phyloP scores from a whole-genome alignment of 1,140 invertebrate genomes.

The Aporrectodea caliginosa region DNA sequence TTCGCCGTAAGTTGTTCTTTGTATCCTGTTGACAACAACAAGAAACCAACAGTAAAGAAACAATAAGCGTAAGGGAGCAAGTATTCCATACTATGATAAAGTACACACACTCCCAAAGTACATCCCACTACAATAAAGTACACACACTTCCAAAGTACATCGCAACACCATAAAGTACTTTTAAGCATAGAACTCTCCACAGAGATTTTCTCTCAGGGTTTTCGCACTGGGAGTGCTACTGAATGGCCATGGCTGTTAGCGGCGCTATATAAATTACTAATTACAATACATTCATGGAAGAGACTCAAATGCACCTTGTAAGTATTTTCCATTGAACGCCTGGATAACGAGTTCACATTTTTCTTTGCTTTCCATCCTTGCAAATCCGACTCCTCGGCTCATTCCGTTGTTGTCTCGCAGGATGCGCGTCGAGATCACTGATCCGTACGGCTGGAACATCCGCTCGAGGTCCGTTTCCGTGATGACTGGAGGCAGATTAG shows the following conservation, averaged over 20 bases:
- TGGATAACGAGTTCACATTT: slow-evolving; percentile 96
- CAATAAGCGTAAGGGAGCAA: background rate
- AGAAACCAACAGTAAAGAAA: background rate
- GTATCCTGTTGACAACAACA: slow-evolving; percentile 60
- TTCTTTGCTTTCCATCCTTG: slow-evolving; percentile 92
- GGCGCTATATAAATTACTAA: no score
- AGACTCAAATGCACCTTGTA: slow-evolving; percentile 62
- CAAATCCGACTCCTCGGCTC: slow-evolving; percentile 85
- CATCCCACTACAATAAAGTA: no score
- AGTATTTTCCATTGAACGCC: slow-evolving; percentile 82
- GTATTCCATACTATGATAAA: background rate
- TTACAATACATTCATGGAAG: no score
- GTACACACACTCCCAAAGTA: background rate
- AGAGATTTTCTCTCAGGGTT: background rate
- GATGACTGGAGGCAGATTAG: slow-evolving; percentile 88
- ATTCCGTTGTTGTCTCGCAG: slow-evolving; percentile 84
- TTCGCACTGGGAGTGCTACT: no score
- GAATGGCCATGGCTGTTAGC: no score
- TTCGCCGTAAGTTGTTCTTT: slow-evolving; percentile 92
- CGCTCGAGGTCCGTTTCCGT: slow-evolving; percentile 90
- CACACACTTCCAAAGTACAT: background rate
- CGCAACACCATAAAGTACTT: background rate
- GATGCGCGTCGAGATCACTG: slow-evolving; percentile 94
- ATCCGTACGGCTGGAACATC: slow-evolving; percentile 63
- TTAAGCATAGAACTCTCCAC: background rate